Conservation (phyloP, 2,797 vertebrate genomes). For the Ctenosaura bakeri region DNA sequence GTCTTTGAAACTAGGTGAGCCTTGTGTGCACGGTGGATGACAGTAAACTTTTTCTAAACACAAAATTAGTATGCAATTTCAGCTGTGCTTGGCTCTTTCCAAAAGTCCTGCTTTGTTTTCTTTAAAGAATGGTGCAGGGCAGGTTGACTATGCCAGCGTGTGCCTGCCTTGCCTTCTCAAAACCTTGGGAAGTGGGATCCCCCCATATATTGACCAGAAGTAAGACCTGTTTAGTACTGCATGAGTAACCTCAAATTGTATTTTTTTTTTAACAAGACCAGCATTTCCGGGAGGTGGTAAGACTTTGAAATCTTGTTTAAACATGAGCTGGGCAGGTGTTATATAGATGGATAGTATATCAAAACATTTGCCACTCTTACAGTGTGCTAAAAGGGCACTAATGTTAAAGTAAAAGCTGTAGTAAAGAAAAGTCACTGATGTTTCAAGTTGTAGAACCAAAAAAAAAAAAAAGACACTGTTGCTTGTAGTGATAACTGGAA, state of each 20-base stretch:
- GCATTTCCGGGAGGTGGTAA: slow-evolving; percentile 9
- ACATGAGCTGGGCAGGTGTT: neutral
- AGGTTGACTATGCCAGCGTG: slow-evolving; percentile 36
- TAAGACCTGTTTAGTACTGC: slow-evolving; percentile 18
- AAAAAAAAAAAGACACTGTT: neutral
- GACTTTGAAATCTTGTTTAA: slow-evolving; percentile 14
- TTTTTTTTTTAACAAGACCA: neutral
- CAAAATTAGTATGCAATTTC: slow-evolving; percentile 2
- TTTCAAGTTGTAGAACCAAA: neutral
- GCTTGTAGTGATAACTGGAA: neutral
- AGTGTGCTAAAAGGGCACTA: neutral
- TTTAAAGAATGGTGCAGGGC: slow-evolving; percentile 11
- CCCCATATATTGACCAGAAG: neutral
- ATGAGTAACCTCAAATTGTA: slow-evolving; percentile 21
- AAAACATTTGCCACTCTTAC: neutral
- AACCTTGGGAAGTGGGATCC: slow-evolving; percentile 1
- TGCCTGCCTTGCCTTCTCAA: slow-evolving; percentile 39
- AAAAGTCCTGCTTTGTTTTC: slow-evolving; percentile 33
- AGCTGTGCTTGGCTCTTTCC: neutral
- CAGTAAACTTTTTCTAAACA: slow-evolving; percentile 9
- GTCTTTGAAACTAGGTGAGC: slow-evolving; percentile 26
- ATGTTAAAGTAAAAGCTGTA: neutral
- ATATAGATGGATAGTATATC: neutral
- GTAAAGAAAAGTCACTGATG: slow-evolving; percentile 3
- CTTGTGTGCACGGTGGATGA: slow-evolving; percentile 2